These are phyloP conservation scores for Ericerus pela DNA, from an alignment of 1,140 invertebrate species.

Conservation along the genomic window DNA sequence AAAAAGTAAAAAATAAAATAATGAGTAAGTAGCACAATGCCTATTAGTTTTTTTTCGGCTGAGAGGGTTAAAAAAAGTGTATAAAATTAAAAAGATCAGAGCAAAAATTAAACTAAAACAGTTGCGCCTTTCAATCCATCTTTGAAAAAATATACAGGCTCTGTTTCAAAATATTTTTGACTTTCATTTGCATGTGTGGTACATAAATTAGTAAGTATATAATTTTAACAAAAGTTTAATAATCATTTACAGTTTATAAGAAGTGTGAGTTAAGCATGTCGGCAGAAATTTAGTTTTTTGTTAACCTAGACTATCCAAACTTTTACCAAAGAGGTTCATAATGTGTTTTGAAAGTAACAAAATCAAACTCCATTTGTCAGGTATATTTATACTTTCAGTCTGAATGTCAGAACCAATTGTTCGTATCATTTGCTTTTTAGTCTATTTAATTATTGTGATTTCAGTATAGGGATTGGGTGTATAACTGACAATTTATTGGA, in stretches of 20 bases:
- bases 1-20: too few species aligned
- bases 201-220: not conserved
- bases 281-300: conserved; percentile 69
- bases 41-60: too few species aligned
- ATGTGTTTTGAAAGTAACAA: conserved; percentile 51
- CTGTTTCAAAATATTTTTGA: too few species aligned
- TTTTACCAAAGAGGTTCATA: conserved; percentile 46
- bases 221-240: not conserved
- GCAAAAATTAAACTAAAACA: too few species aligned
- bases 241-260: conserved; percentile 42
- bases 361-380: conserved; percentile 57
- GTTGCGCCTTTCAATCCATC: too few species aligned
- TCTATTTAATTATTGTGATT: conserved; percentile 14
- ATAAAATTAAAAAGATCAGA: too few species aligned
- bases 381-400: conserved; percentile 33
- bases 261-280: conserved; percentile 49
- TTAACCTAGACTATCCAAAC: conserved; percentile 52
- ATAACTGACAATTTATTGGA: too few species aligned
- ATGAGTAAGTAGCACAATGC: too few species aligned
- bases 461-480: conserved; percentile 50
- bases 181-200: too few species aligned
- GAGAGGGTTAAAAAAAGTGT: too few species aligned
- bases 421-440: not conserved
- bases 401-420: too few species aligned
- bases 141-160: too few species aligned